Base-by-base conservation (phyloP, 2,888 invertebrate genomes). In the Lobophora halterata region DNA sequence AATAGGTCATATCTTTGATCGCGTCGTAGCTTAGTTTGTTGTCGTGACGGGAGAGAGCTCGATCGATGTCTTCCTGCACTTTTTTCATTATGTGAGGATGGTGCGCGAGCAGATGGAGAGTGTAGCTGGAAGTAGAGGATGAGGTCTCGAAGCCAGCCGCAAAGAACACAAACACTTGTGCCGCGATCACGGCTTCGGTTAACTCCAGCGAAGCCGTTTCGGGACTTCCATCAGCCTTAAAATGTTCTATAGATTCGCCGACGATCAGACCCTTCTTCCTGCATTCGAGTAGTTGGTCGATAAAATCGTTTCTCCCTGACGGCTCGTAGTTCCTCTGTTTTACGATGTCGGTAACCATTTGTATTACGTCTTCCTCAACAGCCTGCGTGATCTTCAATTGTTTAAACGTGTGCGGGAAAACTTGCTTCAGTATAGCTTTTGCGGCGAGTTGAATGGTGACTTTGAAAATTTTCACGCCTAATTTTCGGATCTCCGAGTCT, bases 61-160 rank as follows among this genome's bases (percentile, higher is more conserved):
- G 13, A 20, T 68, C 72, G 4, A 76, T 62, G 50, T 79, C 73
- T 2, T 58, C 47, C 32, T 66, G 65, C 4, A 69, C 46, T 29
- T 52, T 61, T 13, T 43, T 45, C 32, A 76, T 78, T n/a, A 65
- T 44, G 1, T 71, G 63, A 0, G 70, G 69, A 34, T 78, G 47
- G 5, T 56, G 58, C 1, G 79, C 75, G 1, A 79, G 57, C 28
- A 65, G 53, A 34, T 74, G 71, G 2, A 71, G 47, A 0, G 64
- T 58, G 16, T 55, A 69, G 31, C 69, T 70, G 2, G 73, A 62
- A 5, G 71, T 56, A 1, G 68, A 67, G 0, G 78, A 69, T 0
- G 74, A 70, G 0, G 78, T 74, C 49, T 76, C 75, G 24, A 71
- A 76, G 3, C 78, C 78, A n/a, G 74, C 79, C 4, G 49, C 55